Evolutionary conservation across 2,888 invertebrate species (phyloP).

Genomic region (Eilema caniola): DNA sequence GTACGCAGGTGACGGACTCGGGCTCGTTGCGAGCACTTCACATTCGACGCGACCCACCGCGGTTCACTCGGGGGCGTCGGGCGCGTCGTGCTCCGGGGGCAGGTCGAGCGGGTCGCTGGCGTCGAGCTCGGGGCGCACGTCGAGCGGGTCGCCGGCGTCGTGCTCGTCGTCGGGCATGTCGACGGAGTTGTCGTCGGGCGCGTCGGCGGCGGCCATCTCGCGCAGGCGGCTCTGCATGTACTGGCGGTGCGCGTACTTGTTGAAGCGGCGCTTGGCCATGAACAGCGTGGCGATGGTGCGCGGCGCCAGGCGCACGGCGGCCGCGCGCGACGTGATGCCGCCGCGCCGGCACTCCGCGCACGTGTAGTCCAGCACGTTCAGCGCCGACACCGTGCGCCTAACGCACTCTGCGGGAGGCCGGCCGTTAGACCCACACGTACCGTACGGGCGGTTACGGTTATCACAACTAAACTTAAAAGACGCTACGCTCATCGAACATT

Average conservation of each 20-base stretch:
- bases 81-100: constrained; percentile 15
- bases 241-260: constrained; percentile 85
- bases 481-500: neutral
- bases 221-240: constrained; percentile 69
- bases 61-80: constrained; percentile 26
- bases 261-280: constrained; percentile 86
- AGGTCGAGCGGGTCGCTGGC: constrained; percentile 19
- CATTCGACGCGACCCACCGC: neutral
- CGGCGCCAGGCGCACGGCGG: constrained; percentile 81
- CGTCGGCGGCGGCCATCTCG: constrained; percentile 31
- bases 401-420: constrained; percentile 76
- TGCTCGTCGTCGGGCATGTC: constrained; percentile 16
- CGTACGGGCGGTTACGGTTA: no score
- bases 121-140: constrained; percentile 20
- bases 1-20: constrained; percentile 11
- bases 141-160: constrained; percentile 24
- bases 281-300: constrained; percentile 84
- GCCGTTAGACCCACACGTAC: neutral
- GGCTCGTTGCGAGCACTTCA: neutral
- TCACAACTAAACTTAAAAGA: neutral
- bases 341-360: constrained; percentile 84
- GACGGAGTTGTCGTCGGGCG: constrained; percentile 17
- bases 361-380: constrained; percentile 84
- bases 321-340: constrained; percentile 83
- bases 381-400: constrained; percentile 71